These are phyloP conservation scores for Ditula angustiorana DNA, from an alignment of 2,888 invertebrate species.

Conservation along the genomic window DNA sequence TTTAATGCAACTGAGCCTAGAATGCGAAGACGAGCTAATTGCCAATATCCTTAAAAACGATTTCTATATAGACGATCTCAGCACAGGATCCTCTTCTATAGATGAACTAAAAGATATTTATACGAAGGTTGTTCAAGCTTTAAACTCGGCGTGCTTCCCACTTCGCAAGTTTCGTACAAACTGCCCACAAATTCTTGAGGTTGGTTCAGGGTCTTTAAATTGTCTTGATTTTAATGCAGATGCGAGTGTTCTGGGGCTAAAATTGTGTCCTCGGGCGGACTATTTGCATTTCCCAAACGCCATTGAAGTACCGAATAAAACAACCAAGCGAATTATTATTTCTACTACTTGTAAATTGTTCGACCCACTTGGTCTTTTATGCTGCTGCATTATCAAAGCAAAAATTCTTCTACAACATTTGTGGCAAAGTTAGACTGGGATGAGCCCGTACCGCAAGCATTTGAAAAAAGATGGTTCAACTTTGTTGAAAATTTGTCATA, in stretches of 20 bases:
- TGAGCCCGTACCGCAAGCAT: slow-evolving; percentile 24
- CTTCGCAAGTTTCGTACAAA: slow-evolving; percentile 45
- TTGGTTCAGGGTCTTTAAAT: slow-evolving; percentile 5
- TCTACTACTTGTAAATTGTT: slow-evolving; percentile 40
- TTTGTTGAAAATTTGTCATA: neutral
- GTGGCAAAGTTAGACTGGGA: slow-evolving; percentile 37
- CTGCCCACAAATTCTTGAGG: slow-evolving; percentile 33
- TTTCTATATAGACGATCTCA: slow-evolving; percentile 46
- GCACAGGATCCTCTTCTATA: slow-evolving; percentile 36
- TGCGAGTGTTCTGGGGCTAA: slow-evolving; percentile 37
- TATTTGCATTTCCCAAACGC: slow-evolving; percentile 38
- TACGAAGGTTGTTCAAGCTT: slow-evolving; percentile 10
- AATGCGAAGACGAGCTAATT: slow-evolving; percentile 38
- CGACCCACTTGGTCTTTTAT: neutral
- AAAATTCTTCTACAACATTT: neutral
- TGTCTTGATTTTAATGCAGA: neutral
- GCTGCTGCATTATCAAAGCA: neutral
- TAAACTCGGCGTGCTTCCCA: slow-evolving; percentile 42
- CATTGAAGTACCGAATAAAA: neutral
- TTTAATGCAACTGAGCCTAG: slow-evolving; percentile 39
- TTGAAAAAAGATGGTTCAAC: slow-evolving; percentile 14
- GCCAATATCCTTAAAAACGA: slow-evolving; percentile 32
- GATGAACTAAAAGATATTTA: slow-evolving; percentile 23
- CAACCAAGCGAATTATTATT: slow-evolving; percentile 43
- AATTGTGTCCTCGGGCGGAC: slow-evolving; percentile 42